These are phyloP conservation scores for Odontomyia ornata DNA, from an alignment of 2,888 invertebrate genomes.

Conservation along the genomic window DNA sequence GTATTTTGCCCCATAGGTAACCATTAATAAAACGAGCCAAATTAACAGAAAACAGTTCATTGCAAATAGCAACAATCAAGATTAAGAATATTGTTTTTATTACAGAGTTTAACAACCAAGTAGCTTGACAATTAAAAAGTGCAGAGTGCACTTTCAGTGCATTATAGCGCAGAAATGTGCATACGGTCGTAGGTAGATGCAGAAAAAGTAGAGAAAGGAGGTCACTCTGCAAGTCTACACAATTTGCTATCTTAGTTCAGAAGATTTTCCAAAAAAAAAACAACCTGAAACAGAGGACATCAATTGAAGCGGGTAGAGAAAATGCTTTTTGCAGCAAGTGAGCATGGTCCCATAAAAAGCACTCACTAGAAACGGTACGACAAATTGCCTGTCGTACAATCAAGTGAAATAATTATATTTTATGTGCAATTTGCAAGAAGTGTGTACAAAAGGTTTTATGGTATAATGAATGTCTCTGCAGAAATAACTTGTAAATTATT, in stretches of 20 bases:
- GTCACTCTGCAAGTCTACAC: slow-evolving; percentile 10
- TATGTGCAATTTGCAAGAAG: neutral
- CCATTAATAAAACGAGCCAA: too few relatives aligned
- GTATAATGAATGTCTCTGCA: neutral
- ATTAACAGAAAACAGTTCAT: too few relatives aligned
- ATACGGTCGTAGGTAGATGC: too few relatives aligned
- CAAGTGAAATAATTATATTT: neutral
- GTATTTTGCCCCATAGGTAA: neutral
- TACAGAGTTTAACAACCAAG: neutral
- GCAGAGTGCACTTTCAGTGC: slow-evolving; percentile 8
- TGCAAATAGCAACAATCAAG: neutral
- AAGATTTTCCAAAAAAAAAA: neutral
- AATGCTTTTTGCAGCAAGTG: neutral
- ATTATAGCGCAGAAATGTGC: neutral
- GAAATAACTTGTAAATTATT: too few relatives aligned
- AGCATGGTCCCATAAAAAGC: neutral
- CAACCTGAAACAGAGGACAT: neutral
- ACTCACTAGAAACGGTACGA: neutral
- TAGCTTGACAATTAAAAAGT: slow-evolving; percentile 28
- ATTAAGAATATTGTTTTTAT: neutral
- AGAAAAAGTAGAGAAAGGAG: slow-evolving; percentile 22
- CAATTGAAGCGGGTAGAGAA: neutral
- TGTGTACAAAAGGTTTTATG: neutral
- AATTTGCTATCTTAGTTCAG: neutral
- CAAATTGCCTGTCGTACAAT: neutral